Evolutionary conservation across 1,140 invertebrate genomes (phyloP).

Genomic region (Aphidius ervi): DNA sequence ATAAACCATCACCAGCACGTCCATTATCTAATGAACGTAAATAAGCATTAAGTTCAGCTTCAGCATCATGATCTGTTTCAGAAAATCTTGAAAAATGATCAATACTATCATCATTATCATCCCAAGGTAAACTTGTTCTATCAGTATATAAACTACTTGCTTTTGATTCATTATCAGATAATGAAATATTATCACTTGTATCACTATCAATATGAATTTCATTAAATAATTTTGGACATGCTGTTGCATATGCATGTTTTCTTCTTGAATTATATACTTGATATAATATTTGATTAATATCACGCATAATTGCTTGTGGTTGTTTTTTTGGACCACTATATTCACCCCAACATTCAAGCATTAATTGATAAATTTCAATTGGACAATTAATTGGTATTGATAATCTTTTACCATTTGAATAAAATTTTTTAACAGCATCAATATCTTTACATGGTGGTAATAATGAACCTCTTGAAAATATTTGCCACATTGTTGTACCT

Average conservation of each 20-base stretch:
- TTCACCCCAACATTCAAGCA: constrained; percentile 82
- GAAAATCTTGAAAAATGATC: constrained; percentile 20
- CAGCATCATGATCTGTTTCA: constrained; percentile 28
- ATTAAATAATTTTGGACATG: constrained; percentile 46
- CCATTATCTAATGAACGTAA: constrained; percentile 30
- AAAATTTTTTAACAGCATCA: constrained; percentile 53
- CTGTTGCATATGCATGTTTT: constrained; percentile 58
- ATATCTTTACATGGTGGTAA: constrained; percentile 33
- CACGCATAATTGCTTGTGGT: constrained; percentile 77
- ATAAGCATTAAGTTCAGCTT: constrained; percentile 30
- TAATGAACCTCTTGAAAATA: constrained; percentile 74
- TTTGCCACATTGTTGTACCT: constrained; percentile 85
- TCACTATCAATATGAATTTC: constrained; percentile 12
- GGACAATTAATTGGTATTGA: constrained; percentile 74
- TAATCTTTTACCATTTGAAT: constrained; percentile 69
- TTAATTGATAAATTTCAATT: constrained; percentile 75
- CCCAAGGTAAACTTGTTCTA: constrained; percentile 39
- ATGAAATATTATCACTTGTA: constrained; percentile 28
- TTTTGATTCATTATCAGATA: constrained; percentile 36
- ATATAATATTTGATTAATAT: constrained; percentile 76
- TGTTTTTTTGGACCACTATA: constrained; percentile 67
- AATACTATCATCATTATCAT: constrained; percentile 38
- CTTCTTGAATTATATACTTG: constrained; percentile 63
- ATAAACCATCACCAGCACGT: constrained; percentile 6
- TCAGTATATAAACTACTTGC: constrained; percentile 38